Conservation (phyloP, 2,113 vertebrate genomes). For the Dolichallabes microphthalmus region DNA sequence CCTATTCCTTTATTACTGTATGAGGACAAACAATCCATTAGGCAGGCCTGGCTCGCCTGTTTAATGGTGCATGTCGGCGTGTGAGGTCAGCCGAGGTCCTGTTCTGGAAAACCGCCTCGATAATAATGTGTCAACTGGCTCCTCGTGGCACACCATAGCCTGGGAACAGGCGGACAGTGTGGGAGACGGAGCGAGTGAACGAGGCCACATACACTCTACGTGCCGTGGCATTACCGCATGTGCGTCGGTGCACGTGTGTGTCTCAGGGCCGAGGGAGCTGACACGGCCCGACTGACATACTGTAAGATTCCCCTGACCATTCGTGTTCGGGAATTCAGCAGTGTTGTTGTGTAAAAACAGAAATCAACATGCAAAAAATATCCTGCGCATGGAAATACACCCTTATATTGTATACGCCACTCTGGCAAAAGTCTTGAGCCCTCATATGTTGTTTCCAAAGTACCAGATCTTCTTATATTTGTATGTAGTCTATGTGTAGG, state of each 20-base stretch:
- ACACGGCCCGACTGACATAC: background rate
- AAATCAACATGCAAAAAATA: background rate
- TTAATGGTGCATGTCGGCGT: conserved; percentile 13
- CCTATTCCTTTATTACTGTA: conserved; percentile 12
- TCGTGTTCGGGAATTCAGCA: background rate
- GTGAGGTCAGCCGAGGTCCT: conserved; percentile 24
- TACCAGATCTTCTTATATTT: too few species aligned
- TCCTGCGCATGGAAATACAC: background rate
- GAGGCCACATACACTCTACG: background rate
- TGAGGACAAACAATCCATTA: conserved; percentile 22
- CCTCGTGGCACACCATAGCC: conserved; percentile 17
- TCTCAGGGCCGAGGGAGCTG: background rate
- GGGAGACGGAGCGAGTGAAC: background rate
- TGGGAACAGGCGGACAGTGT: conserved; percentile 22
- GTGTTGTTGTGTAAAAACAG: background rate
- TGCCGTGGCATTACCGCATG: background rate
- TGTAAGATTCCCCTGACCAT: background rate
- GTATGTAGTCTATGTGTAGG: too few species aligned
- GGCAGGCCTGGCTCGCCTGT: background rate
- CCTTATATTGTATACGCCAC: background rate
- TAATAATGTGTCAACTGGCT: background rate
- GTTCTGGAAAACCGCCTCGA: conserved; percentile 26
- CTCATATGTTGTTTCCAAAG: too few species aligned
- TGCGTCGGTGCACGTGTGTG: background rate
- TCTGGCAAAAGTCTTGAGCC: too few species aligned